phyloP scores from a whole-genome alignment of 1,140 invertebrate genomes.

The Papilio helenus region DNA sequence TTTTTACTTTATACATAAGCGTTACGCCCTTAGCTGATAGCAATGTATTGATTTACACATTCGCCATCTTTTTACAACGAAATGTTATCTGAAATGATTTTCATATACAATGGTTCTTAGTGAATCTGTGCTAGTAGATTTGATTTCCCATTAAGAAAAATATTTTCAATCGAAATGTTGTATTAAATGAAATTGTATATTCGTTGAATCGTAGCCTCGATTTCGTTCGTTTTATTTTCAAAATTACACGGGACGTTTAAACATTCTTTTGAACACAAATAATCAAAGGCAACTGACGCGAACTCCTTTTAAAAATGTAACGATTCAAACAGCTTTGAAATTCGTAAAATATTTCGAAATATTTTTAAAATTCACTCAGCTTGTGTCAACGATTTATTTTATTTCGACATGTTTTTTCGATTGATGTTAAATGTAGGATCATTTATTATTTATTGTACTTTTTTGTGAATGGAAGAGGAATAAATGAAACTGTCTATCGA shows the following conservation, averaged over 20 bases:
- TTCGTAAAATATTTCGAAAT: constrained; percentile 3
- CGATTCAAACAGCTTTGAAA: constrained; percentile 11
- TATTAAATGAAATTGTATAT: constrained; percentile 8
- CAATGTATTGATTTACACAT: no score
- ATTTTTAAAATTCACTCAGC: neutral
- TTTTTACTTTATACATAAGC: no score
- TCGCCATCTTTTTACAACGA: neutral
- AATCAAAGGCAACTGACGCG: constrained; percentile 23
- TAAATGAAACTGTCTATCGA: neutral
- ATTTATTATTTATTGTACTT: neutral
- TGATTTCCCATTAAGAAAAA: neutral
- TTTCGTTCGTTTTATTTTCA: constrained; percentile 12
- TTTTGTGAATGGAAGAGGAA: neutral
- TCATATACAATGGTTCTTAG: neutral
- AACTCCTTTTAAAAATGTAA: constrained; percentile 19
- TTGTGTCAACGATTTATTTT: neutral
- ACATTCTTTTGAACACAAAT: constrained; percentile 27
- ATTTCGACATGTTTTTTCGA: neutral
- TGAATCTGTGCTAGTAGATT: neutral
- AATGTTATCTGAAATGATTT: no score
- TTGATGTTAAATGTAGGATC: neutral
- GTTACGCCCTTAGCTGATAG: no score
- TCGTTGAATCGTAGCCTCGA: neutral
- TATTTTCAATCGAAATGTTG: constrained; percentile 6
- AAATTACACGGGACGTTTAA: constrained; percentile 21